Percentiles rank a stretch among this genome's conserved stretches.
Conservation (phyloP, 92 coral and sea anemone genomes). For the Umimayanthus chanpuru region DNA sequence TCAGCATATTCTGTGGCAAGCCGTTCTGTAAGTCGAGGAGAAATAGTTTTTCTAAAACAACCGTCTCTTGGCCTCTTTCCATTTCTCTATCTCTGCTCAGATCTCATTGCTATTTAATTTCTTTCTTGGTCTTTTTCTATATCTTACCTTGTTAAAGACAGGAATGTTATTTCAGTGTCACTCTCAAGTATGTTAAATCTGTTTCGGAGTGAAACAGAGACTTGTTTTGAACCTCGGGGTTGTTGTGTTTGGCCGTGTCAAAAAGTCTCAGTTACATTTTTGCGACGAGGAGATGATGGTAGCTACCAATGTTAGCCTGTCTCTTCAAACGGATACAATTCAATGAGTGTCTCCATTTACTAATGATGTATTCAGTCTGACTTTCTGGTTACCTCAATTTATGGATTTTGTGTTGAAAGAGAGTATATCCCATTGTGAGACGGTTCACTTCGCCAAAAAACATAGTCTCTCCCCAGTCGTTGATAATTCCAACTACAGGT, state of each 20-base stretch:
- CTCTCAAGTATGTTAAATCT: not conserved
- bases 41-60: too few species aligned
- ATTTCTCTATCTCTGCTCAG: not conserved
- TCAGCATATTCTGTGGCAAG: too few species aligned
- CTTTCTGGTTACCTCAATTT: not conserved
- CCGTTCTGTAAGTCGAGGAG: too few species aligned
- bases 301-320: not conserved
- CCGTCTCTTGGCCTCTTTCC: too few species aligned
- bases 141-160: not conserved
- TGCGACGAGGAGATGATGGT: not conserved
- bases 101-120: not conserved
- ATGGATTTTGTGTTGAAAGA: not conserved
- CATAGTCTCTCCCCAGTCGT: not conserved
- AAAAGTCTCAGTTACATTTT: too few species aligned
- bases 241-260: too few species aligned
- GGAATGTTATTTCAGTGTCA: not conserved
- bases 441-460: not conserved
- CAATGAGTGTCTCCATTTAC: not conserved
- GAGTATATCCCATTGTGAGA: not conserved
- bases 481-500: not conserved
- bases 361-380: not conserved
- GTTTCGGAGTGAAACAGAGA: not conserved
- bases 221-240: too few species aligned
- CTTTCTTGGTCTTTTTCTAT: not conserved
- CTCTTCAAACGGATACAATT: not conserved